These are phyloP conservation scores for Lepus townsendii DNA, from an alignment of 2,797 vertebrate genomes.

Conservation along the genomic window DNA sequence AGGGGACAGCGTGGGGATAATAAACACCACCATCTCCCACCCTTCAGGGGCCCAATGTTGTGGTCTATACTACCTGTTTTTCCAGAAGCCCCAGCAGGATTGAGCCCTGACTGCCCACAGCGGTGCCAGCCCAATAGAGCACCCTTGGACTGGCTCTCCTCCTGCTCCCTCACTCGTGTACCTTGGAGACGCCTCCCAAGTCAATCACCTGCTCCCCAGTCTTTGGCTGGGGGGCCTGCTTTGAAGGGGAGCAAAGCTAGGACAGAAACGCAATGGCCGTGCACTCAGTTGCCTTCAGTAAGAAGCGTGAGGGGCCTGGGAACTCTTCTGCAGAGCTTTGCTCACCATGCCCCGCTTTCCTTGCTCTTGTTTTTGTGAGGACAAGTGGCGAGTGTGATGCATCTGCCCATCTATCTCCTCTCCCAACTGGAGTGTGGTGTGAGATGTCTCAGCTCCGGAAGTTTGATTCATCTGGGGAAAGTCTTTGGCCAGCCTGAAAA, in stretches of 20 bases:
- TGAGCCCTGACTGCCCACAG: rapidly evolving
- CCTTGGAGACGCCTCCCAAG: neutral
- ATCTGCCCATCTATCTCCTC: neutral
- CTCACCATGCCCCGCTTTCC: neutral
- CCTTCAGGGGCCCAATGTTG: neutral
- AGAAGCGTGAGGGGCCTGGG: neutral
- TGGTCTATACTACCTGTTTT: neutral
- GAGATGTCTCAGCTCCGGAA: conserved; percentile 17
- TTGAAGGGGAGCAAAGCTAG: neutral
- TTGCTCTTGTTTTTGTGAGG: neutral
- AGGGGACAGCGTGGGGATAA: rapidly evolving
- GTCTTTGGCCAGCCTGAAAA: conserved; percentile 46
- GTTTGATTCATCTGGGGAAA: conserved; percentile 48
- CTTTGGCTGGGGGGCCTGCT: neutral
- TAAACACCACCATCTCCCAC: neutral
- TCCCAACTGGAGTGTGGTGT: neutral
- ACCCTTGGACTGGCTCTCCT: neutral
- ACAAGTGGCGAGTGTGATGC: conserved; percentile 20
- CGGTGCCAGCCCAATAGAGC: neutral
- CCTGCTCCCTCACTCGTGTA: neutral
- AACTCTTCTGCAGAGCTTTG: neutral
- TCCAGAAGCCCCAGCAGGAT: neutral
- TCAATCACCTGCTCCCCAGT: too few species aligned
- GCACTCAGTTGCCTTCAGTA: neutral
- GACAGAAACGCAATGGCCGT: too few species aligned